Percentiles rank a stretch among this genome's conserved stretches.
These are phyloP conservation scores for Typhlomys cinereus DNA, from an alignment of 2,113 vertebrate species.

Conservation along the genomic window DNA sequence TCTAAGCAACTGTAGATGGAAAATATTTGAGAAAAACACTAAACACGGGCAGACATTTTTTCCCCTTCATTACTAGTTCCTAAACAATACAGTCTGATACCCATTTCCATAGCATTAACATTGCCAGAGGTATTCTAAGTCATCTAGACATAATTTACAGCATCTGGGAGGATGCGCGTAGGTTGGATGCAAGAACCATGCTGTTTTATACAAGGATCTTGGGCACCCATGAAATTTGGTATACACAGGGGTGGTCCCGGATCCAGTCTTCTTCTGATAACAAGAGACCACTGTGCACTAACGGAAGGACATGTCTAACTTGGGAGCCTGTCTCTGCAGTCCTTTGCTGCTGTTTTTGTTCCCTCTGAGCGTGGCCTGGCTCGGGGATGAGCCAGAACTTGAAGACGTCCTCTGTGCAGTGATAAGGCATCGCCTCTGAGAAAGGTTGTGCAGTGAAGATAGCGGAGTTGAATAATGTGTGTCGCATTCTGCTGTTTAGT, in stretches of 20 bases:
- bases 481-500: not conserved
- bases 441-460: not conserved
- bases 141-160: not conserved
- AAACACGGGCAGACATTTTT: not conserved
- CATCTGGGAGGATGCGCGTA: not conserved
- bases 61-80: not conserved
- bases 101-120: not conserved
- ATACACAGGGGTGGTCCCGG: not conserved
- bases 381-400: not conserved
- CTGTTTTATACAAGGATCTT: not conserved
- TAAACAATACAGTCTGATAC: not conserved
- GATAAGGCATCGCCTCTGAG: not conserved
- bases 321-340: not conserved
- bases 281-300: not conserved
- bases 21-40: not conserved
- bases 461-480: not conserved
- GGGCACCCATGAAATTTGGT: not conserved
- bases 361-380: not conserved
- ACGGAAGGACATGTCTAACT: too few species aligned
- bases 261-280: not conserved
- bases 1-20: not conserved
- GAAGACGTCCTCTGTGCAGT: not conserved
- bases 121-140: not conserved
- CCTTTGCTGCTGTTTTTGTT: not conserved
- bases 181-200: not conserved